Conservation (phyloP, 2,113 vertebrate species). For the Aleadryas rufinucha region DNA sequence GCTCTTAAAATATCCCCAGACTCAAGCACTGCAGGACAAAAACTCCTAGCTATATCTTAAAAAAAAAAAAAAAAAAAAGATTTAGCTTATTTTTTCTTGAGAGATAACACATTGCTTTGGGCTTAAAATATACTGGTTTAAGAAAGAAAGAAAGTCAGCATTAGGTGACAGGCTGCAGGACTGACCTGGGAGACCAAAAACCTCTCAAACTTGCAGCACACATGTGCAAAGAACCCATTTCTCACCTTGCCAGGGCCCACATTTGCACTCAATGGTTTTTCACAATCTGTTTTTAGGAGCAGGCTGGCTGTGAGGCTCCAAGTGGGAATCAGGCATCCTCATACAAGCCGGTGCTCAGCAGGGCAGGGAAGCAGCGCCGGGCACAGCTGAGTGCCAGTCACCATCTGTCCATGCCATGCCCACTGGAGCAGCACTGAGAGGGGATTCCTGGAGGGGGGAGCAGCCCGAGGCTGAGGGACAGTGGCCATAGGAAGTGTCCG, state of each 20-base stretch:
- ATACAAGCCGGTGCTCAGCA: background rate
- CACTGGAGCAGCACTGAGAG: background rate
- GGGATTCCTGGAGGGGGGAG: background rate
- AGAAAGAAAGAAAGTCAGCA: background rate
- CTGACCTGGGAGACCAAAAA: background rate
- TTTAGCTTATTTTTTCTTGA: background rate
- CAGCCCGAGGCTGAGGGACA: background rate
- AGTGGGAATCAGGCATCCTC: background rate
- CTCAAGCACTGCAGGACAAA: background rate
- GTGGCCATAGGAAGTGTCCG: fast-evolving
- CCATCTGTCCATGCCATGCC: background rate
- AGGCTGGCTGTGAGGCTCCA: background rate
- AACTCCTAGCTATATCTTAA: background rate
- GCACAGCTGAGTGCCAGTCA: background rate
- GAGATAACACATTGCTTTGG: background rate
- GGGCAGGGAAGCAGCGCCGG: background rate
- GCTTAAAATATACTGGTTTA: conserved; percentile 10
- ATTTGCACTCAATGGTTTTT: background rate
- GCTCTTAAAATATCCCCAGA: conserved; percentile 21
- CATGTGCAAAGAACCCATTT: background rate
- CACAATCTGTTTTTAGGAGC: background rate
- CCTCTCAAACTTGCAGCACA: background rate
- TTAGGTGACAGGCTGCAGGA: background rate
- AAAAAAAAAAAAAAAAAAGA: background rate
- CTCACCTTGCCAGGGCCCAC: background rate